Conservation (phyloP, 2,113 vertebrate species). For the Crotalus tigris region DNA sequence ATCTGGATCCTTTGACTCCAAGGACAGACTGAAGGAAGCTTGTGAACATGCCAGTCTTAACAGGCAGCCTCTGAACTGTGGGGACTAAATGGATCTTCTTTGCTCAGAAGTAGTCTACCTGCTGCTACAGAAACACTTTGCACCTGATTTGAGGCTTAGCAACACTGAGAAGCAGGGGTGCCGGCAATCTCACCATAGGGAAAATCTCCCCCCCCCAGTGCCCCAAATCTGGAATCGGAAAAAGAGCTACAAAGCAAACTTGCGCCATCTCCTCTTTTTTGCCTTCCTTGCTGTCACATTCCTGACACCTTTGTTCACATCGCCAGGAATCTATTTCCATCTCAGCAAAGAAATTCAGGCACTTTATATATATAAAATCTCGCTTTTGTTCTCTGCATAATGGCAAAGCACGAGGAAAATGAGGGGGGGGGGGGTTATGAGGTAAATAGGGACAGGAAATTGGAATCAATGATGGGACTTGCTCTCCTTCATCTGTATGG, state of each 20-base stretch:
- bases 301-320: neutral
- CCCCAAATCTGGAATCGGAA: neutral
- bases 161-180: neutral
- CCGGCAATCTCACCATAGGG: neutral
- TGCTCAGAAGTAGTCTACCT: neutral
- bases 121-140: neutral
- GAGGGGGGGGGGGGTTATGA: neutral
- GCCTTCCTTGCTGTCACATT: neutral
- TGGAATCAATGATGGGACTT: neutral
- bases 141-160: neutral
- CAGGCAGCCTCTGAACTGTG: neutral
- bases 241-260: neutral
- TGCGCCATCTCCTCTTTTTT: neutral
- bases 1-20: neutral
- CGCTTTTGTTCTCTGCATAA: constrained; percentile 4
- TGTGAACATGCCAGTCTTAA: neutral
- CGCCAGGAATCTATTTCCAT: constrained; percentile 10
- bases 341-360: neutral
- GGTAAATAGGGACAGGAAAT: neutral
- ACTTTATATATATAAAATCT: neutral
- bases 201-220: neutral
- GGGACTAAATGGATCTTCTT: neutral
- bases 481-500: neutral
- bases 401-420: neutral
- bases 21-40: neutral